A percentile compares a stretch with the other conserved stretches of the same genome.
These are phyloP conservation scores for Gastracanthus pulcherrimus DNA, from an alignment of 2,888 invertebrate genomes.

Conservation along the genomic window DNA sequence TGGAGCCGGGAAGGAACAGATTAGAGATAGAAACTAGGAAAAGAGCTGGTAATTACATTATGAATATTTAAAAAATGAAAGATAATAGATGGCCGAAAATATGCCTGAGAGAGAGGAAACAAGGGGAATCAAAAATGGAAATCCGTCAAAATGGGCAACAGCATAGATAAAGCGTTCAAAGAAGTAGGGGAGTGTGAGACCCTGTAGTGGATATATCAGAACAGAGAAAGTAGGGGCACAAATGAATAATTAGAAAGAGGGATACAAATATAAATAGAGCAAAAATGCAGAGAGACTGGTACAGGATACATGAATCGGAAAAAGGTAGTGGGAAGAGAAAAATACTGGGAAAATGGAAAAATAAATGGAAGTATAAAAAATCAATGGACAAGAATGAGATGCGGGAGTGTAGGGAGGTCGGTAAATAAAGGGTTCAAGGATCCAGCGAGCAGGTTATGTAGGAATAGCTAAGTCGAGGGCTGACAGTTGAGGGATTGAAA, in stretches of 20 bases:
- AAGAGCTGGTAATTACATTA: not conserved
- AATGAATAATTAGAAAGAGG: constrained; percentile 78
- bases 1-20: not conserved
- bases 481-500: not conserved
- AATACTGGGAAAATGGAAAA: not conserved
- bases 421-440: not conserved
- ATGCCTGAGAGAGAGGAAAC: not conserved
- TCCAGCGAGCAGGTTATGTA: not conserved
- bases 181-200: too few species aligned
- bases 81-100: not conserved
- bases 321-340: too few species aligned
- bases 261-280: not conserved
- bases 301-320: not conserved
- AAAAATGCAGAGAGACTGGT: not conserved
- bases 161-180: too few species aligned
- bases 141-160: not conserved
- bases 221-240: too few species aligned
- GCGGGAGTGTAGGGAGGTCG: not conserved
- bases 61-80: not conserved
- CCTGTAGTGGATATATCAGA: too few species aligned
- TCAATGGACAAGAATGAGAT: not conserved
- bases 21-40: not conserved
- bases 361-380: not conserved
- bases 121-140: not conserved
- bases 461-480: not conserved